Evolutionary conservation across 2,113 vertebrate genomes (phyloP).

Genomic region (Notechis scutatus): DNA sequence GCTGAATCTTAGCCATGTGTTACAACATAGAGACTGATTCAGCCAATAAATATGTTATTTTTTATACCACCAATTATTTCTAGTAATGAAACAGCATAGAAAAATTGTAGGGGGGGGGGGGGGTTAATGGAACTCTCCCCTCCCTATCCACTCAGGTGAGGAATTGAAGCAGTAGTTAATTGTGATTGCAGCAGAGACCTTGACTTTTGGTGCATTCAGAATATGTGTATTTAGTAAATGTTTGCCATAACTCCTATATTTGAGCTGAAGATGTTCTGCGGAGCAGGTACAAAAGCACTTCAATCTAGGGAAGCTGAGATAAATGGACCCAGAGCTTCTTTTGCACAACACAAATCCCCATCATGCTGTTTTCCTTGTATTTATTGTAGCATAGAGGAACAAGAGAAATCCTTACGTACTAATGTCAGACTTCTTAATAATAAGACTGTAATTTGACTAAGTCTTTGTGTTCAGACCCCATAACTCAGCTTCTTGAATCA

Average conservation of each 20-base stretch:
- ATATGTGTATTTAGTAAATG: neutral
- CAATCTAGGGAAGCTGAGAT: neutral
- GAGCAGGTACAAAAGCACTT: neutral
- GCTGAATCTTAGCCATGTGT: neutral
- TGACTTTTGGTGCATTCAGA: neutral
- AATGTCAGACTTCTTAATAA: neutral
- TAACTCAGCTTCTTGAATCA: neutral
- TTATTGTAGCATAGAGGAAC: neutral
- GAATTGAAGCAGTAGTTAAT: neutral
- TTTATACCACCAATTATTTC: neutral
- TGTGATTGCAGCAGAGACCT: neutral
- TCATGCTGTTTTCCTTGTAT: neutral
- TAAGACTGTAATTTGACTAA: neutral
- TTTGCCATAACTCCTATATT: neutral
- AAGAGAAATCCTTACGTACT: neutral
- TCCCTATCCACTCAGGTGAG: neutral
- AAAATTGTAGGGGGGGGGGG: neutral
- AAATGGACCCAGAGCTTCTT: neutral
- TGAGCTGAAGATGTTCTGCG: neutral
- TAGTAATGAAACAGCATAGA: neutral
- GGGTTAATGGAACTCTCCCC: neutral
- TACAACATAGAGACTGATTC: neutral
- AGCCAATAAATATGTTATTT: neutral
- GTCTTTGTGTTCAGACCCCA: neutral
- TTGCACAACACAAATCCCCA: neutral